These are phyloP conservation scores for Nothura maculosa DNA, from an alignment of 2,797 vertebrate species.

Conservation along the genomic window DNA sequence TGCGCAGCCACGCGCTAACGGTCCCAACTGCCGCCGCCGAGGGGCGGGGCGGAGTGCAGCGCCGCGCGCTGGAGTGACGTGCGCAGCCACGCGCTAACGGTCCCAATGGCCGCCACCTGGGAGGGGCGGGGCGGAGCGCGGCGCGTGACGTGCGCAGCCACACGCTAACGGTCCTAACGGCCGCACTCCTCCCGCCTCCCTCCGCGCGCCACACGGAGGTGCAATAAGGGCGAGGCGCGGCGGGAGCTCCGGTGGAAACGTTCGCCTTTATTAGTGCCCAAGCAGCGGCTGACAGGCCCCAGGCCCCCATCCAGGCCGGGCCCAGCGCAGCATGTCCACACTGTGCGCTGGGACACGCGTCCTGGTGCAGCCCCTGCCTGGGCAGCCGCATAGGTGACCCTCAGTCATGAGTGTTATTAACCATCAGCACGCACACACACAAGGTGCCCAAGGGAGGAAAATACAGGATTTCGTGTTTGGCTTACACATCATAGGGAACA, in stretches of 20 bases:
- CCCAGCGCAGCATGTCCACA: too few species aligned
- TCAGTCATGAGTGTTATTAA: neutral
- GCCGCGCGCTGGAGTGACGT: neutral
- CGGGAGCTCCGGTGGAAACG: neutral
- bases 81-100: too few species aligned
- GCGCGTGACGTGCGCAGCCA: too few species aligned
- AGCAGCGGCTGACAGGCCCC: too few species aligned
- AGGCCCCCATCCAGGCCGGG: too few species aligned
- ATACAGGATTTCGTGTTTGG: neutral
- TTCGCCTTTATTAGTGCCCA: constrained; percentile 60
- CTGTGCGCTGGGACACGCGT: too few species aligned
- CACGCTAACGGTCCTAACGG: neutral
- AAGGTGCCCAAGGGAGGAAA: neutral
- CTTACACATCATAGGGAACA: neutral
- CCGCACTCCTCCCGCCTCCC: neutral
- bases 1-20: too few species aligned
- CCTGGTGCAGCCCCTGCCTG: too few species aligned
- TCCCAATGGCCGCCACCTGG: neutral
- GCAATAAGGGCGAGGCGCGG: too few species aligned
- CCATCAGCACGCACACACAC: neutral
- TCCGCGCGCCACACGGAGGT: neutral
- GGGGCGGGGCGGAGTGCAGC: neutral
- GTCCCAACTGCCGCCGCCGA: too few species aligned
- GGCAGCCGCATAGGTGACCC: too few species aligned
- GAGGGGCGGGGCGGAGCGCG: neutral